Evolutionary conservation across 2,888 invertebrate genomes (phyloP), one percentile per base, ranked within the genome.

Genomic region (Stenurella melanura): DNA sequence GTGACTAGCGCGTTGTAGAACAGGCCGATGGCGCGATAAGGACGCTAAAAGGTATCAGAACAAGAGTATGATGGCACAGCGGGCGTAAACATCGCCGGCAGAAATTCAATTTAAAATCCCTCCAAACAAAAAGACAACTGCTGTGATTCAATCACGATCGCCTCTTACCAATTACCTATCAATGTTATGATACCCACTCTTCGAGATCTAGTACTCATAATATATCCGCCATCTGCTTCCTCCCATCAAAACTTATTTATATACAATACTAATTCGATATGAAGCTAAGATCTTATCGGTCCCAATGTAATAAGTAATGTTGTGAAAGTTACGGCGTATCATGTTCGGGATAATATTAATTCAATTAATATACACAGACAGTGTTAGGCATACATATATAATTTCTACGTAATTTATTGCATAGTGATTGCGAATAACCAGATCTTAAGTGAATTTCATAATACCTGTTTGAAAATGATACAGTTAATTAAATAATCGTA

Each of bases 131-230:
- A 85, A 85, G 86, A 84, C 87, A 81, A 86, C 87, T 87, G 87
- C 87, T 87, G 88, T 78, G 88, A 88, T 87, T 86, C 88, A 88
- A 87, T 88, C 87, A 87, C 84, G 86, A 84, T 85, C 84, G 83
- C 86, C 87, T 87, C 84, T 87, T 87, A 86, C 86, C 87, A 87
- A 87, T 87, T 87, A 87, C 86, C 84, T 83, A 85, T 83, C 85
- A 81, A 82, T 83, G 79, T 83, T 75, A 67, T 60, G 71, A 72
- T 75, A 75, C 60, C 58, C 66, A 58, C 30, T 54, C 54, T 54
- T 26, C 38, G 58, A 56, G 57, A 66, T 66, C 73, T 66, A 73
- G 42, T 38, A 34, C 60, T 50, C 60, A 66, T 17, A 54, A 69
- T 66, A 70, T 70, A 73, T 73, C 75, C 74, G 75, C 78, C 77